A percentile compares a stretch with the other conserved stretches of the same genome.
phyloP scores from a whole-genome alignment of 2,113 vertebrate genomes.

The Ranitomeya variabilis region DNA sequence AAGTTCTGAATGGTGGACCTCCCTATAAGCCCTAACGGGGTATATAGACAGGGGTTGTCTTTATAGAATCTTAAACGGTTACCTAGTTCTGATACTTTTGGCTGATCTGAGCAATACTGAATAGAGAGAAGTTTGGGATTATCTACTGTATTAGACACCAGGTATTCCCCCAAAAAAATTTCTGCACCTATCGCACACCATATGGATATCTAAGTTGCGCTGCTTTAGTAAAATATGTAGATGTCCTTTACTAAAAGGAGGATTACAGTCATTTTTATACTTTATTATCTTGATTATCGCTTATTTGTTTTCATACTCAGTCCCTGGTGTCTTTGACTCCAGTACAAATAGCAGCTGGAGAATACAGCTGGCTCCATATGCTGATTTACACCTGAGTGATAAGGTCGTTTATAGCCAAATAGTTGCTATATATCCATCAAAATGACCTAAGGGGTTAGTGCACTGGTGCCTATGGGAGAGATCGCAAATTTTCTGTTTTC shows the following conservation, averaged over 20 bases:
- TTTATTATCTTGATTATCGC: neutral
- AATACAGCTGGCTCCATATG: neutral
- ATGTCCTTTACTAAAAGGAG: neutral
- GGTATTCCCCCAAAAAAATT: neutral
- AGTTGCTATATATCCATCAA: no score
- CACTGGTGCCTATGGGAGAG: no score
- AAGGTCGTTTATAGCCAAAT: neutral
- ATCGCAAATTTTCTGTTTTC: no score
- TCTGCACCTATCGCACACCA: neutral
- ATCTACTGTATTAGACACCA: no score
- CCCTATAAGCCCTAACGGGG: no score
- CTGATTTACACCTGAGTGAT: neutral
- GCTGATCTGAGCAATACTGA: no score
- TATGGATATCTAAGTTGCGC: neutral
- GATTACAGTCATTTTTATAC: neutral
- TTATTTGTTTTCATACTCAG: neutral
- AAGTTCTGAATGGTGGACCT: no score
- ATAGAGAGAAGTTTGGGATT: no score
- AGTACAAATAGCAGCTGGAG: conserved; percentile 1
- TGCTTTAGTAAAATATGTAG: neutral
- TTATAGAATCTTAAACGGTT: no score
- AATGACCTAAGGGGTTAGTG: no score
- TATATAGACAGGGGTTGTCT: no score
- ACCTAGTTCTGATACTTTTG: no score
- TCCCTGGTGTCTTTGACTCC: neutral